Percentiles rank a stretch among this genome's conserved stretches.
These are phyloP conservation scores for Autographa gamma DNA, from an alignment of 2,888 invertebrate species.

Conservation along the genomic window DNA sequence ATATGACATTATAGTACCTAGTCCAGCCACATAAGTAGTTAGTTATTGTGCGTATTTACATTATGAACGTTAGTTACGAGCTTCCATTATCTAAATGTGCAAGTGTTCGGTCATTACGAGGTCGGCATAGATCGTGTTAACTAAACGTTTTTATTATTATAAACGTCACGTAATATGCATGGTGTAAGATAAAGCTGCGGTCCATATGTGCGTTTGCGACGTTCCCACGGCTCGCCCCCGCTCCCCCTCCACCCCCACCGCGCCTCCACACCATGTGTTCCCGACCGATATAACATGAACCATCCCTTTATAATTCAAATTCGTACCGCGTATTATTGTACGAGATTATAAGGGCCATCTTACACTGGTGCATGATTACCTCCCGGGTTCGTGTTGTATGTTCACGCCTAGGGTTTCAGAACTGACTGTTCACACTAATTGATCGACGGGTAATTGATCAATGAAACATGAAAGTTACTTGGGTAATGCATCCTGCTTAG, in stretches of 20 bases:
- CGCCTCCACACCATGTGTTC: constrained; percentile 78
- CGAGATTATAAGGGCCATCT: constrained; percentile 62
- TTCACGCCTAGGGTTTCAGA: constrained; percentile 85
- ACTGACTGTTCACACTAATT: constrained; percentile 79
- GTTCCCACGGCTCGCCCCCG: constrained; percentile 80
- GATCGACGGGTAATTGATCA: constrained; percentile 84
- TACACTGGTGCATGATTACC: constrained; percentile 75
- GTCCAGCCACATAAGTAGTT: background rate
- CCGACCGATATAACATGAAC: constrained; percentile 73
- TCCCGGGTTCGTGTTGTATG: constrained; percentile 80
- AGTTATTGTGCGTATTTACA: background rate
- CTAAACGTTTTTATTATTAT: constrained; percentile 83
- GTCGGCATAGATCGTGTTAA: constrained; percentile 77
- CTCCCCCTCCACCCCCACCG: constrained; percentile 60
- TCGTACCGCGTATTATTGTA: constrained; percentile 46
- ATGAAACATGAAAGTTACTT: constrained; percentile 73
- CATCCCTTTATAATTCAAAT: constrained; percentile 60
- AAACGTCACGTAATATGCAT: constrained; percentile 78
- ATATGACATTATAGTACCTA: constrained; percentile 16
- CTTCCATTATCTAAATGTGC: constrained; percentile 74
- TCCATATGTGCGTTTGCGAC: constrained; percentile 82
- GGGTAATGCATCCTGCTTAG: constrained; percentile 62
- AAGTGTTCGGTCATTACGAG: constrained; percentile 71
- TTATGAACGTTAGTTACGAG: constrained; percentile 9
- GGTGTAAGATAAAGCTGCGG: constrained; percentile 84